A percentile compares a stretch with the other conserved stretches of the same genome.
phyloP scores from a whole-genome alignment of 2,888 invertebrate genomes.

The Ennomos erosarius region DNA sequence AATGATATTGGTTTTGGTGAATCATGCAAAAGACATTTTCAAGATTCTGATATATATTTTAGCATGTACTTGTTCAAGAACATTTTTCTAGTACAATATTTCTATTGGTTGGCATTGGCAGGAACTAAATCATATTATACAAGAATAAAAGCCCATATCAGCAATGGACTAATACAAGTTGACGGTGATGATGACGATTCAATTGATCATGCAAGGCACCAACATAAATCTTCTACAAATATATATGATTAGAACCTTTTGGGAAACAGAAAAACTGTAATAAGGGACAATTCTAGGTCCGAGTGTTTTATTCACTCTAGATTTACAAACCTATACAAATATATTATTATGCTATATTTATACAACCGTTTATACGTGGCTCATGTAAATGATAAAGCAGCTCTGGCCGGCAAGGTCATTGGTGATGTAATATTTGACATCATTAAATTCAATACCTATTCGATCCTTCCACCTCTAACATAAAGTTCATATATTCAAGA shows the following conservation, averaged over 20 bases:
- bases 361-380: conserved; percentile 32
- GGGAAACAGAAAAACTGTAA: too few relatives aligned
- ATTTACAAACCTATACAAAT: conserved; percentile 4
- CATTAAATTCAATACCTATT: conserved; percentile 52
- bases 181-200: too few relatives aligned
- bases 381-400: conserved; percentile 46
- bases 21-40: conserved; percentile 12
- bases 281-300: conserved; percentile 7
- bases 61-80: too few relatives aligned
- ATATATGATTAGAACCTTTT: too few relatives aligned
- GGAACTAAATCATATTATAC: too few relatives aligned
- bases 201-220: too few relatives aligned
- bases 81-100: too few relatives aligned
- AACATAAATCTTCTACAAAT: too few relatives aligned
- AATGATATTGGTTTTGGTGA: conserved; percentile 13
- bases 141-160: too few relatives aligned
- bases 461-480: conserved; percentile 51
- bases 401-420: conserved; percentile 48
- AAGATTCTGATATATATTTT: background rate
- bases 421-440: conserved; percentile 72
- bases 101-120: too few relatives aligned
- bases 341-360: conserved; percentile 19
- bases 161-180: too few relatives aligned
- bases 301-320: background rate
- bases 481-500: conserved; percentile 38